These are phyloP conservation scores for Akabosia matsudoensis DNA, from an alignment of 1,140 invertebrate species.

Conservation along the genomic window DNA sequence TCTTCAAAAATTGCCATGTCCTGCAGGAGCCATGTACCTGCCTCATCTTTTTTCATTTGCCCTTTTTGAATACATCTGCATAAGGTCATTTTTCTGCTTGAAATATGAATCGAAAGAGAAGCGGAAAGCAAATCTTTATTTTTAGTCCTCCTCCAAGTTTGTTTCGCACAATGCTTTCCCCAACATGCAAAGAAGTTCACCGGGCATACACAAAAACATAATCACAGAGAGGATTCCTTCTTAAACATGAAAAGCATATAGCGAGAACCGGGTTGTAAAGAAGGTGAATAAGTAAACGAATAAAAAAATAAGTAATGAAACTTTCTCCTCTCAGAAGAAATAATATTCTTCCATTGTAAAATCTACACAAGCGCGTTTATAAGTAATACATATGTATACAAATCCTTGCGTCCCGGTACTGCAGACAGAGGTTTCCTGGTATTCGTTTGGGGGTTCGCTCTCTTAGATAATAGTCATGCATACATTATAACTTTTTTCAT, in stretches of 20 bases:
- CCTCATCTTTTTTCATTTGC: background rate
- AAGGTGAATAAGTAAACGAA: background rate
- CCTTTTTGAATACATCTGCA: constrained; percentile 16
- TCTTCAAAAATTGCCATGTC: background rate
- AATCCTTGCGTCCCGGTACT: too few species aligned
- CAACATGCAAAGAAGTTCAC: constrained; percentile 7
- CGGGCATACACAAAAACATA: constrained; percentile 12
- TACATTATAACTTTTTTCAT: constrained; percentile 23
- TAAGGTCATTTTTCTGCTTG: constrained; percentile 20
- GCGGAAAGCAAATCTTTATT: background rate
- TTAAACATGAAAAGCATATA: background rate
- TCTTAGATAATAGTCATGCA: constrained; percentile 9
- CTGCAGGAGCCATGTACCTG: background rate
- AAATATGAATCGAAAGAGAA: constrained; percentile 22
- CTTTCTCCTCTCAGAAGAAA: background rate
- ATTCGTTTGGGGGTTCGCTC: background rate
- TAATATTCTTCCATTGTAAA: too few species aligned
- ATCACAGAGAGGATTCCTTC: background rate
- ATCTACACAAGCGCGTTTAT: too few species aligned
- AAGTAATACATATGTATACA: too few species aligned
- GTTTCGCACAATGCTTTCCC: too few species aligned
- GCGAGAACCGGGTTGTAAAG: background rate
- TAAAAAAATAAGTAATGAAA: background rate
- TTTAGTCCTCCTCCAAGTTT: background rate
- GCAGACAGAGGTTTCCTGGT: too few species aligned